These are phyloP conservation scores for Mesorhabditis sp. DNA, from an alignment of 2,888 invertebrate genomes.

Conservation along the genomic window DNA sequence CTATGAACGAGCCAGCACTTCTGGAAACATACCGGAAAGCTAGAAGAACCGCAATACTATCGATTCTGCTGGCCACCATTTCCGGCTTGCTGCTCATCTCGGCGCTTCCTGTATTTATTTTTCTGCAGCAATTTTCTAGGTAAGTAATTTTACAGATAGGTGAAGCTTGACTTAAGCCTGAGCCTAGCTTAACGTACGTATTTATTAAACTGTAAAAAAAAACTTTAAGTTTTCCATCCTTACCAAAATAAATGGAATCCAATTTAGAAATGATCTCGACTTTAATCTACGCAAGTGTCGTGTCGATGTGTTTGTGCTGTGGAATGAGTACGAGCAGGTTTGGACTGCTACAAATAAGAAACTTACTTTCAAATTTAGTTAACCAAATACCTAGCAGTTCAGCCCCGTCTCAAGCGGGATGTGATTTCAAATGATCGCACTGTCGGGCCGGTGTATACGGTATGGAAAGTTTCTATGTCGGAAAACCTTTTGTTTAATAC, in stretches of 20 bases:
- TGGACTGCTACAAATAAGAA: background rate
- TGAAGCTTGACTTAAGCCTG: no score
- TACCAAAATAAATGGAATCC: no score
- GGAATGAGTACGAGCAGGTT: constrained; percentile 2
- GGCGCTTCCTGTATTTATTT: background rate
- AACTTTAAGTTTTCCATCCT: no score
- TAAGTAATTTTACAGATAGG: background rate
- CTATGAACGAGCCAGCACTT: no score
- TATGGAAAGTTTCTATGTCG: no score
- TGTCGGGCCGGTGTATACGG: background rate
- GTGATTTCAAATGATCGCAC: background rate
- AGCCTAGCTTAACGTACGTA: no score
- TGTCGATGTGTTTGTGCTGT: background rate
- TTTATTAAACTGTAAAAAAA: no score
- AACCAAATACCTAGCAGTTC: background rate
- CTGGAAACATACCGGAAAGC: background rate
- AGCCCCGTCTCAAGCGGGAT: background rate
- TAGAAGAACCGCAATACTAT: background rate
- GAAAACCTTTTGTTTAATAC: no score
- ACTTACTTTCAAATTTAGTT: background rate
- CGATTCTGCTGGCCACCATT: background rate
- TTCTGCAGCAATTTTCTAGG: constrained; percentile 1
- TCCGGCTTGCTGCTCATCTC: background rate
- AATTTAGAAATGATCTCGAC: background rate
- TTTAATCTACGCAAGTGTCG: background rate